These are phyloP conservation scores for Anoplius nigerrimus DNA, from an alignment of 2,888 invertebrate genomes.

Conservation along the genomic window DNA sequence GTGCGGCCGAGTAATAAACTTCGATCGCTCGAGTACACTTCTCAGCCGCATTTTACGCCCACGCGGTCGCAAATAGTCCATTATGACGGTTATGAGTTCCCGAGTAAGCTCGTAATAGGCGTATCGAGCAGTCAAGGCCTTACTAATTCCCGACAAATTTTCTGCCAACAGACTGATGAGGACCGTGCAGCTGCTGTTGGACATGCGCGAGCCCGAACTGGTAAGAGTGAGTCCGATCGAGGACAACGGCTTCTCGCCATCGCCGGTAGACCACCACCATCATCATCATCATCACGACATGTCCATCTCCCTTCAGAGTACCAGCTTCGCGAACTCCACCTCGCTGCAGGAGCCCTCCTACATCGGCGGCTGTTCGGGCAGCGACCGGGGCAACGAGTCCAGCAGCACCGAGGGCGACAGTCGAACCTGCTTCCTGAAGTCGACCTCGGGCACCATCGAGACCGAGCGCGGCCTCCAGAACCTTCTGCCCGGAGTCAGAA, in stretches of 20 bases:
- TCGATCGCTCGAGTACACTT: no score
- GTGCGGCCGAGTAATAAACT: no score
- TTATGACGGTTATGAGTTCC: no score
- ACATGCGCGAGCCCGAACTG: slow-evolving; percentile 80
- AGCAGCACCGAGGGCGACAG: slow-evolving; percentile 51
- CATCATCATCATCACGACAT: slow-evolving; percentile 31
- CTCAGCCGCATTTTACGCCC: no score
- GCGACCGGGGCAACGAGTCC: slow-evolving; percentile 54
- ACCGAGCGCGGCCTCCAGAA: slow-evolving; percentile 40
- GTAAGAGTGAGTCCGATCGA: slow-evolving; percentile 64
- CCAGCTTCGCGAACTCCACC: slow-evolving; percentile 56
- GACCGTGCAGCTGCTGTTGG: slow-evolving; percentile 81
- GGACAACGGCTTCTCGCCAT: slow-evolving; percentile 49
- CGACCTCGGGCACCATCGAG: slow-evolving; percentile 19
- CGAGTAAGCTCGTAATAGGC: no score
- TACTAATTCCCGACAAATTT: no score
- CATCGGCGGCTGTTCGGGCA: slow-evolving; percentile 46
- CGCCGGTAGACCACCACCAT: slow-evolving; percentile 42
- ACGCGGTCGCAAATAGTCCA: no score
- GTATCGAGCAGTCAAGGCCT: no score
- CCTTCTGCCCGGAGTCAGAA: slow-evolving; percentile 60
- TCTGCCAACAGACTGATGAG: slow-evolving; percentile 77
- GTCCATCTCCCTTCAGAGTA: slow-evolving; percentile 40
- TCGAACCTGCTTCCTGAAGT: slow-evolving; percentile 41
- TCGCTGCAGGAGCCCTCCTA: slow-evolving; percentile 45